Base-by-base conservation (phyloP, 2,113 vertebrate species). In the Scomber colias region DNA sequence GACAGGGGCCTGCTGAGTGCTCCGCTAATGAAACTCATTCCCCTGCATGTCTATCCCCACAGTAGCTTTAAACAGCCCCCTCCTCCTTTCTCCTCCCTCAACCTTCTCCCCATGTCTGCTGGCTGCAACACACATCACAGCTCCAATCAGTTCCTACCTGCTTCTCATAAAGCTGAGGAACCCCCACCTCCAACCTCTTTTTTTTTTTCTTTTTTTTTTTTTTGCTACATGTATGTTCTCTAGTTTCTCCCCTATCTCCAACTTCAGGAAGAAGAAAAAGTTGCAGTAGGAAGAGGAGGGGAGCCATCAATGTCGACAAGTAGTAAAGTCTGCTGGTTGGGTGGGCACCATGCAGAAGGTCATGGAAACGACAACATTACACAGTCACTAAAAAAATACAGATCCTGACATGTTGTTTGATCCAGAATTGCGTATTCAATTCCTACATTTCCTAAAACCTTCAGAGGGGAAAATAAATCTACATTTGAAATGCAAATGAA, bases 11-110 rank as follows among this genome's bases (percentile, higher is more conserved):
- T 3, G 61, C 84, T 88, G 87, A 88, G 87, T 1, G 45, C 72
- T 84, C 75, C 6, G 64, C 76, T 93, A 92, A 92, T 92, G 87
- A 91, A 91, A 87, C 50, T 87, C 89, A 84, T 92, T 90, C 69
- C 83, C 83, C 76, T 54, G 69, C 85, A 74, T 82, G 82, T 92
- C 87, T 91, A 85, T 92, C 89, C 87, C 85, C 86, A 90, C 82
- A 64, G 82, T 74, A 90, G 87, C 83, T 85, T 69, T 63, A 77
- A 61, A 65, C 56, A 55, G 24, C 19, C 3, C 66, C 40, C 35
- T n/a, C 11, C 71, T 11, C 40, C 46, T 27, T 27, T 27, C 45
- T 35, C 60, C 19, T 50, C 24, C 55, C 46, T 7, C 53, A 45
- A 49, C 56, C 73, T 59, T 57, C 21, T n/a, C 69, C 31, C 53